These are phyloP conservation scores for Phyllotreta striolata DNA, from an alignment of 2,888 invertebrate genomes.

Conservation along the genomic window DNA sequence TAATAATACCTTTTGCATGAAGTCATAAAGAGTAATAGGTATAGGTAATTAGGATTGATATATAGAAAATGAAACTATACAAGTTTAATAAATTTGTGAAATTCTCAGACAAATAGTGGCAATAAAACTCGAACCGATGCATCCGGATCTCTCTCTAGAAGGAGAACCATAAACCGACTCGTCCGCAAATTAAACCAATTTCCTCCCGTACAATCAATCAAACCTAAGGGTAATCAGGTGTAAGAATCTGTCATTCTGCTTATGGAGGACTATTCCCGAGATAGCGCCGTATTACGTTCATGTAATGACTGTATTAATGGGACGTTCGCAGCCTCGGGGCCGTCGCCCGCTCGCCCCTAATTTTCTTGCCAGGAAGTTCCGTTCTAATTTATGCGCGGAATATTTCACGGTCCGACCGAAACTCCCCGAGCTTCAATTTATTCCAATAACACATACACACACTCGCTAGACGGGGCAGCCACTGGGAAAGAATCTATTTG, in stretches of 20 bases:
- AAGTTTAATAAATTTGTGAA: too few relatives aligned
- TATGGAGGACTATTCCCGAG: slow-evolving; percentile 44
- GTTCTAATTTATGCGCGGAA: slow-evolving; percentile 59
- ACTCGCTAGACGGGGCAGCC: too few relatives aligned
- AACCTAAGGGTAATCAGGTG: slow-evolving; percentile 56
- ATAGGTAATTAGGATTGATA: too few relatives aligned
- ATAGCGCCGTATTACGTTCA: slow-evolving; percentile 40
- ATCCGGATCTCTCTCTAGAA: slow-evolving; percentile 8
- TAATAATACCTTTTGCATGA: too few relatives aligned
- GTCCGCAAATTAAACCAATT: slow-evolving; percentile 52
- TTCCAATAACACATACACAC: not conserved
- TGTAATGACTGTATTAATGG: slow-evolving; percentile 59
- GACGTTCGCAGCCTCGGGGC: slow-evolving; percentile 41
- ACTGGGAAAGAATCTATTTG: too few relatives aligned
- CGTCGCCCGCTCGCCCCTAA: slow-evolving; percentile 52
- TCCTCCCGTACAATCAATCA: slow-evolving; percentile 55
- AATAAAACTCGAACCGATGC: slow-evolving; percentile 11
- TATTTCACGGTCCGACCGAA: slow-evolving; percentile 57
- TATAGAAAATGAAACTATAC: too few relatives aligned
- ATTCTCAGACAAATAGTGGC: slow-evolving; percentile 6
- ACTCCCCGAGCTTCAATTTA: too few relatives aligned
- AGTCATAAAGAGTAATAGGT: too few relatives aligned
- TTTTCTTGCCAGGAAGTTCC: slow-evolving; percentile 59
- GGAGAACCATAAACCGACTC: slow-evolving; percentile 20
- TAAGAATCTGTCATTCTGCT: slow-evolving; percentile 54